Conservation (phyloP, 2,113 vertebrate genomes). For the Gavia stellata region DNA sequence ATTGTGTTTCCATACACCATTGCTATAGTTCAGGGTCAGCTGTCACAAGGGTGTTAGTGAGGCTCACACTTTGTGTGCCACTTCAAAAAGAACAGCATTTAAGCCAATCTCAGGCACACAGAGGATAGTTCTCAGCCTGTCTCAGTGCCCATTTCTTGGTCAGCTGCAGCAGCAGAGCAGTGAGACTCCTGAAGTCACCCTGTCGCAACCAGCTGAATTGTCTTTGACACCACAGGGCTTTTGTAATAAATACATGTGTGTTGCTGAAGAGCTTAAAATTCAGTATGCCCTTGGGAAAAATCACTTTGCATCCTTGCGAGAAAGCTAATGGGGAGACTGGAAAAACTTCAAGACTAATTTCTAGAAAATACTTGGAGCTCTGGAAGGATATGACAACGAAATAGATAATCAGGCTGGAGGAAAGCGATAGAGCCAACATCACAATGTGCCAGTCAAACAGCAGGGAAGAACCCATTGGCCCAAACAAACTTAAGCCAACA, state of each 20-base stretch:
- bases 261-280: background rate
- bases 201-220: background rate
- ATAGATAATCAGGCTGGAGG: background rate
- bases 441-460: background rate
- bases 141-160: background rate
- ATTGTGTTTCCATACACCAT: accelerated
- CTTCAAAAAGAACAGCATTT: background rate
- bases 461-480: background rate
- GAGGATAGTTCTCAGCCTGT: background rate
- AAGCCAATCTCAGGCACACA: background rate
- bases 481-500: slow-evolving; percentile 14
- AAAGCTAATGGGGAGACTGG: background rate
- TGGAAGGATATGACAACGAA: background rate
- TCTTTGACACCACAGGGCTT: background rate
- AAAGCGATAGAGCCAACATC: background rate
- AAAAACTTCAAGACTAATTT: background rate
- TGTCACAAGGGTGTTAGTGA: background rate
- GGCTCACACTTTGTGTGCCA: background rate
- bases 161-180: background rate
- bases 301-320: background rate
- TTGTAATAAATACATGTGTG: background rate
- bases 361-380: background rate
- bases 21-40: background rate
- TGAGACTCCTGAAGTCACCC: background rate
- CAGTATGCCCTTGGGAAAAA: background rate